These are phyloP conservation scores for Brachirus orientalis DNA, from an alignment of 2,113 vertebrate species.

Conservation along the genomic window DNA sequence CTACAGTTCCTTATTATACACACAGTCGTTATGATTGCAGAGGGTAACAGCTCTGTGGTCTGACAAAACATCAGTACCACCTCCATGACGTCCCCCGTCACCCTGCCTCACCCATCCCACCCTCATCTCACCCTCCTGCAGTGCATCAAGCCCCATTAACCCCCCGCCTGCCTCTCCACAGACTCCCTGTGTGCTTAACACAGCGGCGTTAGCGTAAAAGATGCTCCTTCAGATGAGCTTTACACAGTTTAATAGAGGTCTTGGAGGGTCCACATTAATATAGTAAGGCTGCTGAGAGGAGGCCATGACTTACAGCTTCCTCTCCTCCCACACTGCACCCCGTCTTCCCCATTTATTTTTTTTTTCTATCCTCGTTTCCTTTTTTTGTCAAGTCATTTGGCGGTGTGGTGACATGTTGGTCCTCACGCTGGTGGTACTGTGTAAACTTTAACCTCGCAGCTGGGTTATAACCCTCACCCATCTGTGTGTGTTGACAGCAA, in stretches of 20 bases:
- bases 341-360: conserved; percentile 23
- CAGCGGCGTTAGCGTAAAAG: conserved; percentile 79
- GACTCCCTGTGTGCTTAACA: conserved; percentile 84
- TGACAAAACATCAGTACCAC: conserved; percentile 41
- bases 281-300: conserved; percentile 70
- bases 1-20: background rate
- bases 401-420: conserved; percentile 51
- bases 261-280: conserved; percentile 80
- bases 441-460: conserved; percentile 57
- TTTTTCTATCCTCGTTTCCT: conserved; percentile 9
- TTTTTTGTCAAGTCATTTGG: conserved; percentile 55
- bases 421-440: conserved; percentile 39
- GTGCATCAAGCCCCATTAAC: conserved; percentile 85
- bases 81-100: conserved; percentile 26
- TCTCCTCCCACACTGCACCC: conserved; percentile 7
- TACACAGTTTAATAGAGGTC: conserved; percentile 84
- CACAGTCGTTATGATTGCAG: conserved; percentile 8
- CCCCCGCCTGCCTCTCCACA: conserved; percentile 79
- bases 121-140: conserved; percentile 58
- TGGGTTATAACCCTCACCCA: conserved; percentile 44
- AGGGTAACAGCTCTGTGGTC: conserved; percentile 45
- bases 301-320: conserved; percentile 51
- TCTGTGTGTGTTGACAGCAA: conserved; percentile 60
- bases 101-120: conserved; percentile 34
- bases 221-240: conserved; percentile 81